Conservation (phyloP, 2,113 vertebrate species). For the Chaetops frenatus region DNA sequence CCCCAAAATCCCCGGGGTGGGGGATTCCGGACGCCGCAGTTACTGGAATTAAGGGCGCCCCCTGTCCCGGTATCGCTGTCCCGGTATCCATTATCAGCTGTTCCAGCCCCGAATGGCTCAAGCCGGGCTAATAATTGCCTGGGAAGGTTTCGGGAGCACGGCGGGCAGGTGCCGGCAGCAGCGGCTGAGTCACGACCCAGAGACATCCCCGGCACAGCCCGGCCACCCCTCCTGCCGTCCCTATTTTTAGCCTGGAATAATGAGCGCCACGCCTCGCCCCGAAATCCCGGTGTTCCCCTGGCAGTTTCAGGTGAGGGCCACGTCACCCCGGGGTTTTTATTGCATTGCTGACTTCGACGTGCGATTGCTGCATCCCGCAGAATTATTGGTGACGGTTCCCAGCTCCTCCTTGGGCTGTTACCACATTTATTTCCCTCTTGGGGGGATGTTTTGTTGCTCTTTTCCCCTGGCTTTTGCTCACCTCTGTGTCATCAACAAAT, state of each 20-base stretch:
- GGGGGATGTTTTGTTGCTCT: neutral
- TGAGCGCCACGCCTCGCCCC: neutral
- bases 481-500: neutral
- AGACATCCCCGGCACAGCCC: neutral
- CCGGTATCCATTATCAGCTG: neutral
- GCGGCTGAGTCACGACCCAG: neutral
- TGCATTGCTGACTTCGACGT: fast-evolving
- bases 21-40: no score
- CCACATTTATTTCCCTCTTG: neutral
- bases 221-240: neutral
- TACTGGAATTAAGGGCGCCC: neutral
- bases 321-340: neutral
- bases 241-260: neutral
- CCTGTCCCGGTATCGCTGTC: neutral
- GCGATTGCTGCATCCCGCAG: neutral
- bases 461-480: neutral
- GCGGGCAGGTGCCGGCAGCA: neutral
- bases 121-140: neutral
- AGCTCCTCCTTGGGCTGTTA: neutral
- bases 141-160: neutral
- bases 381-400: fast-evolving
- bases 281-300: neutral
- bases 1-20: neutral
- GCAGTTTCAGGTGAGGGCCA: conserved; percentile 7
- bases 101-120: neutral